A percentile compares a stretch with the other conserved stretches of the same genome.
These are phyloP conservation scores for Agriopis aurantiaria DNA, from an alignment of 2,888 invertebrate species.

Conservation along the genomic window DNA sequence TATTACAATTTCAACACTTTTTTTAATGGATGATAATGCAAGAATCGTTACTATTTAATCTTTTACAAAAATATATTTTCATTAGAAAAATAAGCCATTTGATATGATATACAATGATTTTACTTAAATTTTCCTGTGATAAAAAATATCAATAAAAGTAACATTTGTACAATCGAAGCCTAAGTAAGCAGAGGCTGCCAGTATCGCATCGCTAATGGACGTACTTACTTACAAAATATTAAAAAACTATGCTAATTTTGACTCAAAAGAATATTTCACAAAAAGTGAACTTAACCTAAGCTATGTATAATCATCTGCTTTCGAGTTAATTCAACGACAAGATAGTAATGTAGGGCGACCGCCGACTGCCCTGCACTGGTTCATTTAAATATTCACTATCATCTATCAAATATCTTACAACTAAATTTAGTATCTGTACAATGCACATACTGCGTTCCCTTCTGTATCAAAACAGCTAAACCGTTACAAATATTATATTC, in stretches of 20 bases:
- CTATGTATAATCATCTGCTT: background rate
- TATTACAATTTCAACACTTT: background rate
- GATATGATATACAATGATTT: conserved; percentile 10
- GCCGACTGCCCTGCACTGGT: background rate
- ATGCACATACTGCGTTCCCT: background rate
- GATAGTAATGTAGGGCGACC: background rate
- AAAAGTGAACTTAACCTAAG: conserved; percentile 50
- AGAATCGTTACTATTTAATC: background rate
- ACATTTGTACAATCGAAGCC: background rate
- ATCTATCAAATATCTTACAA: conserved; percentile 3
- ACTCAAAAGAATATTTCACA: conserved; percentile 59
- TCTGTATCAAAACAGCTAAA: conserved; percentile 14
- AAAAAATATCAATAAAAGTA: background rate
- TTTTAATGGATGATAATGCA: conserved; percentile 21
- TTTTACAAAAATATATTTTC: conserved; percentile 32
- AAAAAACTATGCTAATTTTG: conserved; percentile 44
- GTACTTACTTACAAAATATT: conserved; percentile 15
- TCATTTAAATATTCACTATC: conserved; percentile 34
- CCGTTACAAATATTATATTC: background rate
- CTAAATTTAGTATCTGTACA: conserved; percentile 2
- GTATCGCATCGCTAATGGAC: conserved; percentile 20
- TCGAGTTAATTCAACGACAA: conserved; percentile 13
- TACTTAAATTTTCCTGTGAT: background rate
- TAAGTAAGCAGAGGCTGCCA: background rate
- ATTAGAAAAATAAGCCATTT: conserved; percentile 31